A percentile compares a stretch with the other conserved stretches of the same genome.
Evolutionary conservation across 2,888 invertebrate species (phyloP).

Genomic region (Eupithecia tripunctaria): DNA sequence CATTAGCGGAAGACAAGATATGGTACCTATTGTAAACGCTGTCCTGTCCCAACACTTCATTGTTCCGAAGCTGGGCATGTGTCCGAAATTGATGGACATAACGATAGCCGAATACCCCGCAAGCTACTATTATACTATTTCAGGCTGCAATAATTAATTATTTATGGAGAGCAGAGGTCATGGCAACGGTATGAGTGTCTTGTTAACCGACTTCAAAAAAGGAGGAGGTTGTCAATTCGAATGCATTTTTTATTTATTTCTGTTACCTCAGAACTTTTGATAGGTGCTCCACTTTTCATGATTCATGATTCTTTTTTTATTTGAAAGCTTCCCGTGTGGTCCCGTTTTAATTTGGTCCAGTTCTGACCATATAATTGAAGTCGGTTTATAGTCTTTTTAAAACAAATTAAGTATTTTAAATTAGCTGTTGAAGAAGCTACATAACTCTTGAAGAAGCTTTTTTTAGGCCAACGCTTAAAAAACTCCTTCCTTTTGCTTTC

Average conservation of each 20-base stretch:
- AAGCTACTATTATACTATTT: constrained; percentile 31
- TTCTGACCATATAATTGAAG: too few relatives aligned
- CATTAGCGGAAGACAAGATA: constrained; percentile 71
- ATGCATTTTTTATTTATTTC: too few relatives aligned
- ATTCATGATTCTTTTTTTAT: too few relatives aligned
- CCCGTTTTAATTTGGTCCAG: too few relatives aligned
- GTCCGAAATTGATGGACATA: constrained; percentile 64
- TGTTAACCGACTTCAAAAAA: too few relatives aligned
- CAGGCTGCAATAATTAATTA: constrained; percentile 12
- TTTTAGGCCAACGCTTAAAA: background rate
- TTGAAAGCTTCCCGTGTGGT: too few relatives aligned
- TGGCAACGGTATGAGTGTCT: constrained; percentile 2
- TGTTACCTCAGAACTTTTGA: too few relatives aligned
- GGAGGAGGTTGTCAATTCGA: too few relatives aligned
- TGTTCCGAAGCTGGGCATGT: constrained; percentile 62
- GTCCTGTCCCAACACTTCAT: constrained; percentile 67
- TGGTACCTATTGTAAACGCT: constrained; percentile 59
- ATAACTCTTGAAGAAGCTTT: background rate
- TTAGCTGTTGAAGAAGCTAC: background rate
- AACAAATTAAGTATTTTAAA: too few relatives aligned
- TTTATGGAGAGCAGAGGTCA: constrained; percentile 18
- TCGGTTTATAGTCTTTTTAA: too few relatives aligned
- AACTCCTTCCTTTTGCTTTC: too few relatives aligned
- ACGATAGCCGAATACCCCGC: constrained; percentile 53
- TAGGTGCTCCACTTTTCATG: too few relatives aligned